Percentiles rank a stretch among this genome's conserved stretches.
phyloP scores from a whole-genome alignment of 2,113 vertebrate species.

The Coryphaenoides rupestris region DNA sequence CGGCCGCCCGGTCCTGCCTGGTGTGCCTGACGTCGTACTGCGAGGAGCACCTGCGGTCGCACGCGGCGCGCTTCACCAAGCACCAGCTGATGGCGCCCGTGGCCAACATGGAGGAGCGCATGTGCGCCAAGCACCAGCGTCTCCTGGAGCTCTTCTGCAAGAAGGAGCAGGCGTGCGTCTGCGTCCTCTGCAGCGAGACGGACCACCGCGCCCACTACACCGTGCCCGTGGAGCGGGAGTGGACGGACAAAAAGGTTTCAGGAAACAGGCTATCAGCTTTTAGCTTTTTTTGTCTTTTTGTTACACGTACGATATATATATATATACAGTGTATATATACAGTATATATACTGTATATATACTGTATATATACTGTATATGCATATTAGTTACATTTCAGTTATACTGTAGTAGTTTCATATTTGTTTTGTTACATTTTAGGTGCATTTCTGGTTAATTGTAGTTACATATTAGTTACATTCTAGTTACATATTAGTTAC shows the following conservation, averaged over 20 bases:
- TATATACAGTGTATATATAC: too few species aligned
- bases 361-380: too few species aligned
- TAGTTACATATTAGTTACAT: too few species aligned
- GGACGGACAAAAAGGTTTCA: constrained; percentile 67
- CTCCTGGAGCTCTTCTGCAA: constrained; percentile 78
- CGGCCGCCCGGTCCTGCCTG: constrained; percentile 72
- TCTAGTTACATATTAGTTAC: too few species aligned
- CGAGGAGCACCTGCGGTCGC: constrained; percentile 73
- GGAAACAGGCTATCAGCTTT: too few species aligned
- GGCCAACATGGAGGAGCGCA: constrained; percentile 72
- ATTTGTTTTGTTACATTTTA: too few species aligned
- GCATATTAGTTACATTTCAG: too few species aligned
- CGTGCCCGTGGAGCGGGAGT: constrained; percentile 72
- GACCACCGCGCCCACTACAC: constrained; percentile 76
- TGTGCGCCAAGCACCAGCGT: constrained; percentile 72
- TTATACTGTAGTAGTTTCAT: too few species aligned
- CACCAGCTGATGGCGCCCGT: constrained; percentile 76
- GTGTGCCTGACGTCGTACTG: constrained; percentile 79
- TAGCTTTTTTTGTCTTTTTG: too few species aligned
- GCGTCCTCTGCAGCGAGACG: constrained; percentile 73
- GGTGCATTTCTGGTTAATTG: too few species aligned
- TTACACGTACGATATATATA: too few species aligned
- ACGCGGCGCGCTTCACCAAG: constrained; percentile 70
- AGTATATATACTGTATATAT: too few species aligned
- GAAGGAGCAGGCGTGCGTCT: constrained; percentile 75